phyloP scores from a whole-genome alignment of 2,888 invertebrate species.

The Sinelater perroti region DNA sequence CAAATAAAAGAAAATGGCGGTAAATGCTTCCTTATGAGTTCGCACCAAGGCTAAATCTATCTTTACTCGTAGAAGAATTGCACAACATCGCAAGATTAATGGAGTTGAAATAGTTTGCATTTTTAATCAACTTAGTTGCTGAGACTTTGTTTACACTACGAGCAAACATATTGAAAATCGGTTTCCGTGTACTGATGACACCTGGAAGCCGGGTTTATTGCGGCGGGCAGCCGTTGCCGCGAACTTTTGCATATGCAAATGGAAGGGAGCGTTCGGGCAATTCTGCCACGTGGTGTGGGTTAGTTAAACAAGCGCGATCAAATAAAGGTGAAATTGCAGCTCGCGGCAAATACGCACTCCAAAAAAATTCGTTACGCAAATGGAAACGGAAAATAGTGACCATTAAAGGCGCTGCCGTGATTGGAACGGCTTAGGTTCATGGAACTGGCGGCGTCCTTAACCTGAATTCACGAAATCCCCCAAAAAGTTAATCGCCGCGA shows the following conservation, averaged over 20 bases:
- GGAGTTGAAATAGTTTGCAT: not conserved
- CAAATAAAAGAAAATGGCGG: no score
- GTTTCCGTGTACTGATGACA: no score
- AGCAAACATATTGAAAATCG: no score
- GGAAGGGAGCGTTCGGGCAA: not conserved
- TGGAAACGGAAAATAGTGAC: not conserved
- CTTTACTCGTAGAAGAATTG: not conserved
- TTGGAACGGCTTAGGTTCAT: not conserved
- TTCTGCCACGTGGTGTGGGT: not conserved
- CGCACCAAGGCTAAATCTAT: constrained; percentile 2
- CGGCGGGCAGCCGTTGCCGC: not conserved
- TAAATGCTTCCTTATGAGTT: constrained; percentile 5
- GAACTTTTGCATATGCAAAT: not conserved
- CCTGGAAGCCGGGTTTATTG: no score
- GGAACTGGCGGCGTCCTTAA: constrained; percentile 5
- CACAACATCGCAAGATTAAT: not conserved
- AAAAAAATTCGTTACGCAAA: not conserved
- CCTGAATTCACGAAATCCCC: not conserved
- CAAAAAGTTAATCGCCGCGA: constrained; percentile 1
- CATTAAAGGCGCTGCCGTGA: no score
- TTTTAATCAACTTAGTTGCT: not conserved
- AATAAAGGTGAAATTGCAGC: not conserved
- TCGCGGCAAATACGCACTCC: not conserved
- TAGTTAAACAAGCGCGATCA: not conserved
- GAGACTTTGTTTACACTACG: not conserved